Base-by-base conservation (phyloP, 1,140 invertebrate genomes). In the Atta colombica region DNA sequence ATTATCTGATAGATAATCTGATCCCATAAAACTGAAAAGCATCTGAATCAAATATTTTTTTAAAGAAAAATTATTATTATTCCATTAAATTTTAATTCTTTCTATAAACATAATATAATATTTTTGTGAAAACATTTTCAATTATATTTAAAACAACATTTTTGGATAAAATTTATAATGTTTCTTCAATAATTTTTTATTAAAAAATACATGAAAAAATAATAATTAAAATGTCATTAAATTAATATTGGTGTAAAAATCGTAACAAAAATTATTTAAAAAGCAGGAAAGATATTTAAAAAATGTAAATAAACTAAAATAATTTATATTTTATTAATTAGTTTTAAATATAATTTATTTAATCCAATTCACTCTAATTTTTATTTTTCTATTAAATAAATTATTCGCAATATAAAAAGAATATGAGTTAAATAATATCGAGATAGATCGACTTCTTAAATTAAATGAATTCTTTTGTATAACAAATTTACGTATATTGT, bases 341-440 rank as follows among this genome's bases (percentile, higher is more conserved):
- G 58, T 60, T 35, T 75, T 14, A 60, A 60, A 60, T 14, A 74
- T 16, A 58, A 4, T 74, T 21, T 18, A 63, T 25, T 28, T 60
- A 35, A 4, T 77, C 2, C 10, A 45, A 45, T 45, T 45, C 7
- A 45, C 8, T 39, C 7, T 39, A 61, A 77, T 61, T 45, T 16
- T 75, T 18, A 77, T 0, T 63, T 77, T 77, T 66, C 7, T 45
- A 63, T 63, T 63, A 18, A 63, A 77, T 45, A 53, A 72, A 28
- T 28, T 45, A 12, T 45, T 12, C 2, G 4, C 14, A 39, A 12
- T 35, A n/a, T 58, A 18, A 39, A 63, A 25, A 58, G n/a, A 77
- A 60, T 61, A 35, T 31, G 21, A 45, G 0, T 28, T n/a, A 28
- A 77, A 63, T 45, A 58, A 75, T 39, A 39, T 39, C 35, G 35